Evolutionary conservation across 37 sponge, comb jelly and placozoan species (phyloP).

Genomic region (Eunapius fragilis): DNA sequence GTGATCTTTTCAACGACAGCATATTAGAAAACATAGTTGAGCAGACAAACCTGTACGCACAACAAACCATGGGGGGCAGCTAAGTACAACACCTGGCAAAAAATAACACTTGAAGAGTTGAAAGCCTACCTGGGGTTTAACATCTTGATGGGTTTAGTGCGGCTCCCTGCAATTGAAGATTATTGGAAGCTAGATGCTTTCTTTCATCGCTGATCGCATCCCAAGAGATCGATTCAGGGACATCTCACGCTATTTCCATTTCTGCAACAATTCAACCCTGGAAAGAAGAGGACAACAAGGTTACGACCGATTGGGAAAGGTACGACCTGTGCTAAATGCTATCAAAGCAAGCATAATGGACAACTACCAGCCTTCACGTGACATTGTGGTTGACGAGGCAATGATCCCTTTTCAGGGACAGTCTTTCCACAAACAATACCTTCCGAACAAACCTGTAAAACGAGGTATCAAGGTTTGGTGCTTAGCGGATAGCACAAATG

Average conservation of each 20-base stretch:
- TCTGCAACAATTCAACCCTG: slow-evolving; percentile 26
- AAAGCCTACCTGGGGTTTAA: slow-evolving; percentile 38
- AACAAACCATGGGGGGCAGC: slow-evolving; percentile 19
- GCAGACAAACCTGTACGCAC: slow-evolving; percentile 21
- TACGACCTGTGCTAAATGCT: slow-evolving; percentile 10
- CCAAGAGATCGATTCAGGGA: slow-evolving; percentile 29
- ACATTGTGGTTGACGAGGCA: slow-evolving; percentile 29
- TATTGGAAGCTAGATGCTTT: slow-evolving; percentile 48
- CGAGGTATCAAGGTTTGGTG: slow-evolving; percentile 53
- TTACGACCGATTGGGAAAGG: slow-evolving; percentile 28
- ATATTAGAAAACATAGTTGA: slow-evolving; percentile 11
- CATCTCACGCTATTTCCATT: slow-evolving; percentile 38
- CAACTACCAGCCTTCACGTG: not conserved
- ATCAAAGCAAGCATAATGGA: not conserved
- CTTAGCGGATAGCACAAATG: slow-evolving; percentile 22
- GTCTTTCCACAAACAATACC: slow-evolving; percentile 44
- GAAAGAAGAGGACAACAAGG: slow-evolving; percentile 3
- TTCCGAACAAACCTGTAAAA: slow-evolving; percentile 56
- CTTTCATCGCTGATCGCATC: slow-evolving; percentile 35
- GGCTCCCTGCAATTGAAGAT: slow-evolving; percentile 17
- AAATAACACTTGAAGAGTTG: slow-evolving; percentile 12
- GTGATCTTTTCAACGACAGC: not conserved
- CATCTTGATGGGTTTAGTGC: slow-evolving; percentile 42
- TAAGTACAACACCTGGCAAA: not conserved
- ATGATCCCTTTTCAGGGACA: slow-evolving; percentile 52